phyloP scores from a whole-genome alignment of 2,113 vertebrate species.

The Eulacestoma nigropectus region DNA sequence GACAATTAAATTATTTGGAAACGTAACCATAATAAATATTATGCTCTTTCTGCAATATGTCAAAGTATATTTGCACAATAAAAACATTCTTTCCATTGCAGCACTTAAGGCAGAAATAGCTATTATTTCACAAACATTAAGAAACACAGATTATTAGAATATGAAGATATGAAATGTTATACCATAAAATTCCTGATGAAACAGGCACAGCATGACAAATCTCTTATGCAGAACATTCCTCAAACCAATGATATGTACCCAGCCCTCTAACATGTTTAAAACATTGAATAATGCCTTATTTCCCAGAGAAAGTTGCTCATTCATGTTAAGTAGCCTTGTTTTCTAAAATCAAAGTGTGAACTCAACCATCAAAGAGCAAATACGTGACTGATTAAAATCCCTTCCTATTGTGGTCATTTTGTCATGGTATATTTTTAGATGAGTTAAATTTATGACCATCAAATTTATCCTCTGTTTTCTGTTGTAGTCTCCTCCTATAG shows the following conservation, averaged over 20 bases:
- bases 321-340: background rate
- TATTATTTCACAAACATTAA: slow-evolving; percentile 24
- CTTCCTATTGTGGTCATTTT: background rate
- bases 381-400: background rate
- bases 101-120: slow-evolving; percentile 1
- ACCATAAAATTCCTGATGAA: background rate
- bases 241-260: background rate
- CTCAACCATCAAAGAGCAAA: background rate
- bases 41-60: background rate
- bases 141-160: background rate
- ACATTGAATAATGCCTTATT: background rate
- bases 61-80: background rate
- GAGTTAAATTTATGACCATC: background rate
- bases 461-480: background rate
- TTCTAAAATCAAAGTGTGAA: background rate
- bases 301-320: background rate
- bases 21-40: background rate
- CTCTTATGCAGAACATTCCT: background rate
- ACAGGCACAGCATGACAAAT: background rate
- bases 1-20: background rate
- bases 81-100: slow-evolving; percentile 21
- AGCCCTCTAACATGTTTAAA: background rate
- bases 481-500: background rate
- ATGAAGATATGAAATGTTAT: background rate
- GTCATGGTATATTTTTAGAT: background rate